Evolutionary conservation across 2,113 vertebrate species (phyloP).

Genomic region (Brachypodius melanocephalos): DNA sequence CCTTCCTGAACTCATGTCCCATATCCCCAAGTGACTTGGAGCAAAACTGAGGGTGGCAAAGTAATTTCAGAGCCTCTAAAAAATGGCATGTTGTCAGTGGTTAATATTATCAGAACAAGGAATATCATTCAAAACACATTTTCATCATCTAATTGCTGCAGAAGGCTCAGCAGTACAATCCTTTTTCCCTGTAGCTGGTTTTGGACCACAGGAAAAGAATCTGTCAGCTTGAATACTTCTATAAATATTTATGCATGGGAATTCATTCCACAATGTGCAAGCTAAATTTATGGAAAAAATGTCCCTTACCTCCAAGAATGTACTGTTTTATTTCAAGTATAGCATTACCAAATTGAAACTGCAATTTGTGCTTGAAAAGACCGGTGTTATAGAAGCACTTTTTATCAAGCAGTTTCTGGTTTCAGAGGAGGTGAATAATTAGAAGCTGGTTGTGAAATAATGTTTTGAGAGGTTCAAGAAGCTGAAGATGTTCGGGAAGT

Average conservation of each 20-base stretch:
- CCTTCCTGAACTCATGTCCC: background rate
- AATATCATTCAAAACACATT: background rate
- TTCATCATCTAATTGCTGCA: background rate
- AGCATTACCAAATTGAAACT: background rate
- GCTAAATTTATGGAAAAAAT: background rate
- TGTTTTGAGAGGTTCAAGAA: background rate
- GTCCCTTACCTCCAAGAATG: background rate
- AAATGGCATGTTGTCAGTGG: background rate
- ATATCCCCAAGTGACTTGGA: background rate
- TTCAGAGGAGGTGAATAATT: background rate
- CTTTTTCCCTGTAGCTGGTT: background rate
- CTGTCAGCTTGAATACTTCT: background rate
- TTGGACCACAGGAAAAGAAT: background rate
- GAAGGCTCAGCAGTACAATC: background rate
- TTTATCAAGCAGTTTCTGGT: background rate
- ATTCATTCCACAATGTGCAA: background rate
- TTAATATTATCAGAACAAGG: background rate
- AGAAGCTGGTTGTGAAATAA: background rate
- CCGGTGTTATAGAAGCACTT: background rate
- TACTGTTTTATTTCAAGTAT: background rate
- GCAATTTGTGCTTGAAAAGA: background rate
- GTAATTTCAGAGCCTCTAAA: background rate
- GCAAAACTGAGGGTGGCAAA: background rate
- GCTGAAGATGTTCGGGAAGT: background rate
- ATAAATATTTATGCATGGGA: background rate